Percentiles rank a stretch among this genome's conserved stretches.
Conservation (phyloP, 2,888 invertebrate species). For the Oscheius sp. region DNA sequence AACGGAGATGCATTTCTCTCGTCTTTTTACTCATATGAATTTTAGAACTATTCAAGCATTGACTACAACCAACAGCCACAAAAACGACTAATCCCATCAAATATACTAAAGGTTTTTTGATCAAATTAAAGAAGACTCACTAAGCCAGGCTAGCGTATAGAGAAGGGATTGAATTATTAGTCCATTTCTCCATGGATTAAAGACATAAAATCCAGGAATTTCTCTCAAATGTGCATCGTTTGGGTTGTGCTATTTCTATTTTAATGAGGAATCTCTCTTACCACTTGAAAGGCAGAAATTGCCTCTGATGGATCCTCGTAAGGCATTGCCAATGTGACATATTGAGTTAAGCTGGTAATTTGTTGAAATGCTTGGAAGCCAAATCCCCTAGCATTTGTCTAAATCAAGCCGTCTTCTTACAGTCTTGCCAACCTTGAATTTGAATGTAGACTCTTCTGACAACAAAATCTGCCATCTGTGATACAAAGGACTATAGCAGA, state of each 20-base stretch:
- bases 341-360: not conserved
- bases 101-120: not conserved
- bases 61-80: not conserved
- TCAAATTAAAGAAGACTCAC: not conserved
- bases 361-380: not conserved
- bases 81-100: not conserved
- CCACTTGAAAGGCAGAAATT: not conserved
- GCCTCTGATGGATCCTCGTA: not conserved
- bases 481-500: not conserved
- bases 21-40: conserved; percentile 21
- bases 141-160: not conserved
- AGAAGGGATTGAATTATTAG: not conserved
- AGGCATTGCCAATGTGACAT: not conserved
- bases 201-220: not conserved
- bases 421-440: not conserved
- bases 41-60: not conserved
- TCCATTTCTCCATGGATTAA: not conserved
- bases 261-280: too few species aligned
- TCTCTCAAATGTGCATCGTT: not conserved
- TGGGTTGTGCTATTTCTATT: not conserved
- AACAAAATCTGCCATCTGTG: conserved; percentile 10
- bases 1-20: not conserved
- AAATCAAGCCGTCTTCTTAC: not conserved
- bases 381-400: not conserved
- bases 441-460: not conserved